phyloP scores from a whole-genome alignment of 2,888 invertebrate genomes.

The Apamea anceps region DNA sequence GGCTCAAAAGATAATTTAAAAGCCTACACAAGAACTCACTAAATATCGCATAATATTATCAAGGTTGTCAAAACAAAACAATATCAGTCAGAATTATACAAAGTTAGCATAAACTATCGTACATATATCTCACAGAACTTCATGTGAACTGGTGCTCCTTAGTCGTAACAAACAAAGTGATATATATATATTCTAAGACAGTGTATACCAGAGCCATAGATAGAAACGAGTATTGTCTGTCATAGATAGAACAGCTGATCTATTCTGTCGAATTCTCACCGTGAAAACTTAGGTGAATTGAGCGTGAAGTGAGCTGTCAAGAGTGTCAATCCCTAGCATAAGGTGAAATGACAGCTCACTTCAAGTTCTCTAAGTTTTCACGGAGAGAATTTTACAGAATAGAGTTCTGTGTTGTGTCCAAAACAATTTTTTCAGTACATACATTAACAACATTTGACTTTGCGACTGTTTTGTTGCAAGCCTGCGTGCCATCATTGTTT shows the following conservation, averaged over 20 bases:
- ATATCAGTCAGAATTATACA: not conserved
- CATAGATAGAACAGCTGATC: not conserved
- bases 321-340: not conserved
- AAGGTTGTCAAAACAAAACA: constrained; percentile 13
- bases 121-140: not conserved
- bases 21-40: not conserved
- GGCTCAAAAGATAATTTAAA: not conserved
- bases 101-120: not conserved
- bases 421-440: not conserved
- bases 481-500: not conserved
- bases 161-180: constrained; percentile 3
- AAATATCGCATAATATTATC: constrained; percentile 3
- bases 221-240: not conserved
- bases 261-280: not conserved
- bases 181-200: not conserved
- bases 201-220: not conserved
- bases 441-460: not conserved
- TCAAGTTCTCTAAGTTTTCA: not conserved
- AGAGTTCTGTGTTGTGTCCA: not conserved
- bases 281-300: not conserved
- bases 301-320: not conserved
- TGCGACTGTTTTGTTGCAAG: not conserved
- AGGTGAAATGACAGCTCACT: not conserved
- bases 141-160: not conserved
- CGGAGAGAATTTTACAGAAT: too few species aligned